phyloP scores from a whole-genome alignment of 2,888 invertebrate genomes.

The Hecatera dysodea region DNA sequence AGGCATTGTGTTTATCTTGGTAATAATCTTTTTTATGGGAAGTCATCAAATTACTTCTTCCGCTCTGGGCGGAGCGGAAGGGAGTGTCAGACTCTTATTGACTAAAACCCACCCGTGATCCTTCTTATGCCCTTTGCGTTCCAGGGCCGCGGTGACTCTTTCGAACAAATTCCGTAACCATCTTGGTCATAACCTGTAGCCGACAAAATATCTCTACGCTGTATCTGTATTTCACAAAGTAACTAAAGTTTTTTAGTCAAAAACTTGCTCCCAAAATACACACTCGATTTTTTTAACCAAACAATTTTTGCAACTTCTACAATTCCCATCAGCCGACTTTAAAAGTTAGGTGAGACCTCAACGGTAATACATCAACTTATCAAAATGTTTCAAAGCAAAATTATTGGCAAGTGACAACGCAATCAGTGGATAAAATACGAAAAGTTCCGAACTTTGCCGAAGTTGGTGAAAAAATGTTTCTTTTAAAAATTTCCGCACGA shows the following conservation, averaged over 20 bases:
- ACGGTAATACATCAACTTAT: slow-evolving; percentile 43
- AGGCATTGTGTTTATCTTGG: background rate
- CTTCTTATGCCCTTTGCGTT: too few relatives aligned
- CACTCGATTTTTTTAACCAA: slow-evolving; percentile 1
- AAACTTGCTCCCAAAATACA: background rate
- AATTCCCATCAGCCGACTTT: slow-evolving; percentile 24
- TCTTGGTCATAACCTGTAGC: too few relatives aligned
- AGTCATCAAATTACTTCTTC: too few relatives aligned
- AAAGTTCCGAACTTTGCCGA: slow-evolving; percentile 62
- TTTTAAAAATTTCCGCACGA: slow-evolving; percentile 65
- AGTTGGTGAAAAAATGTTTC: slow-evolving; percentile 64
- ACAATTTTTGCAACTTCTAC: slow-evolving; percentile 18
- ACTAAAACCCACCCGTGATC: too few relatives aligned
- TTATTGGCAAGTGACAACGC: slow-evolving; percentile 55
- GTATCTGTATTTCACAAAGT: background rate
- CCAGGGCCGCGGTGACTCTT: too few relatives aligned
- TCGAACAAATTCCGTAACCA: too few relatives aligned
- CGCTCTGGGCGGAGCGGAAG: too few relatives aligned
- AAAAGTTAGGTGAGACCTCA: slow-evolving; percentile 23
- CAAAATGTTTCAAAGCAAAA: slow-evolving; percentile 49
- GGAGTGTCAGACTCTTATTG: too few relatives aligned
- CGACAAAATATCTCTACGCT: background rate
- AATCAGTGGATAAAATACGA: slow-evolving; percentile 59
- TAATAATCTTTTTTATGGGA: too few relatives aligned
- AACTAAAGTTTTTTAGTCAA: background rate